Conservation (phyloP, 2,797 vertebrate genomes). For the Phoebastria nigripes region DNA sequence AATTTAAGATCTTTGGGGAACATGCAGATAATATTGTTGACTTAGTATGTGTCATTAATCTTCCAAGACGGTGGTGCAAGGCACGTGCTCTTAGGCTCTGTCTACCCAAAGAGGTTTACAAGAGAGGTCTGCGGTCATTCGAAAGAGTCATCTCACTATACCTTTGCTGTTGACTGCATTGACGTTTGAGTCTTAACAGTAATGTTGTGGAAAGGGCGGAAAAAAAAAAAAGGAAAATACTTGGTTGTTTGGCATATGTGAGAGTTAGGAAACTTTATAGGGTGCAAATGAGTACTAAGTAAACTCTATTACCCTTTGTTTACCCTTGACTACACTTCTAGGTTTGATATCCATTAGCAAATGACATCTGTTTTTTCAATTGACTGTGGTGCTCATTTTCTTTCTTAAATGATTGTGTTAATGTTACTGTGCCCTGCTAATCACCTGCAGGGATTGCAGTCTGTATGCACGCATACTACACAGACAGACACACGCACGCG, state of each 20-base stretch:
- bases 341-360: background rate
- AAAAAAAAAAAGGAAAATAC: background rate
- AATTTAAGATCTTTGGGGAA: slow-evolving; percentile 25
- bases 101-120: background rate
- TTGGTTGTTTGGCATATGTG: background rate
- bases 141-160: background rate
- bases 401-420: background rate
- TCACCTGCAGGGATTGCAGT: background rate
- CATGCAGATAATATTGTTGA: slow-evolving; percentile 31
- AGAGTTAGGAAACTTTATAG: background rate
- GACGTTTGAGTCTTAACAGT: background rate
- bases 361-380: background rate
- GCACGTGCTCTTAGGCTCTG: background rate
- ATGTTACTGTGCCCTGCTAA: background rate
- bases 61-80: background rate
- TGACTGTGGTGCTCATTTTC: background rate
- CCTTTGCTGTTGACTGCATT: background rate
- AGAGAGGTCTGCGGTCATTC: background rate
- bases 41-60: slow-evolving; percentile 15
- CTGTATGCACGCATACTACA: background rate
- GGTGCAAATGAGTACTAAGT: background rate
- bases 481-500: background rate
- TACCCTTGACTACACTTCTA: background rate
- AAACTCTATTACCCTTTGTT: background rate
- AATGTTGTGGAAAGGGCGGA: background rate